These are phyloP conservation scores for Pseudochirops corinnae DNA, from an alignment of 2,797 vertebrate genomes.

Conservation along the genomic window DNA sequence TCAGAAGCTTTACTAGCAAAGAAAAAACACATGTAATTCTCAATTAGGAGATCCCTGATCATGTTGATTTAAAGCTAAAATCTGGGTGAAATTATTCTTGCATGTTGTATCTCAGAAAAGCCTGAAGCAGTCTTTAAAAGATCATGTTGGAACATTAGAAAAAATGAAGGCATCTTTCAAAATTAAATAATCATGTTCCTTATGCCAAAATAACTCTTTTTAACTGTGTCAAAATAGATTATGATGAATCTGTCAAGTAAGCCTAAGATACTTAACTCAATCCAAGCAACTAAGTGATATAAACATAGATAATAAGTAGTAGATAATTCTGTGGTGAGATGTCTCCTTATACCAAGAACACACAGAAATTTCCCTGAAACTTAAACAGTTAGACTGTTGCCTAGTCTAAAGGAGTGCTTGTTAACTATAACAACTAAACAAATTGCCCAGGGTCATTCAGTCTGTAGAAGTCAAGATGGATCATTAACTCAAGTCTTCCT, in stretches of 20 bases:
- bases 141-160: slow-evolving; percentile 16
- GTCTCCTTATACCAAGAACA: too few species aligned
- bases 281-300: not conserved
- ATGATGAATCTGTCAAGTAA: not conserved
- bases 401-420: too few species aligned
- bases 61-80: not conserved
- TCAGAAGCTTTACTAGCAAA: slow-evolving; percentile 52
- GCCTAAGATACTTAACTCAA: not conserved
- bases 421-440: too few species aligned
- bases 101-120: not conserved
- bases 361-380: too few species aligned
- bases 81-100: not conserved
- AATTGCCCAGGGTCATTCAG: too few species aligned
- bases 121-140: not conserved
- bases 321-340: too few species aligned
- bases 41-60: slow-evolving; percentile 37
- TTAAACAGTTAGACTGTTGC: too few species aligned
- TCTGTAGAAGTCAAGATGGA: too few species aligned
- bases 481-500: too few species aligned
- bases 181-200: not conserved
- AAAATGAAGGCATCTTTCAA: not conserved
- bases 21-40: not conserved
- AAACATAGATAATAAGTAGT: not conserved
- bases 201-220: not conserved
- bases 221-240: not conserved